Conservation (phyloP, 2,113 vertebrate species). For the Scophthalmus maximus region DNA sequence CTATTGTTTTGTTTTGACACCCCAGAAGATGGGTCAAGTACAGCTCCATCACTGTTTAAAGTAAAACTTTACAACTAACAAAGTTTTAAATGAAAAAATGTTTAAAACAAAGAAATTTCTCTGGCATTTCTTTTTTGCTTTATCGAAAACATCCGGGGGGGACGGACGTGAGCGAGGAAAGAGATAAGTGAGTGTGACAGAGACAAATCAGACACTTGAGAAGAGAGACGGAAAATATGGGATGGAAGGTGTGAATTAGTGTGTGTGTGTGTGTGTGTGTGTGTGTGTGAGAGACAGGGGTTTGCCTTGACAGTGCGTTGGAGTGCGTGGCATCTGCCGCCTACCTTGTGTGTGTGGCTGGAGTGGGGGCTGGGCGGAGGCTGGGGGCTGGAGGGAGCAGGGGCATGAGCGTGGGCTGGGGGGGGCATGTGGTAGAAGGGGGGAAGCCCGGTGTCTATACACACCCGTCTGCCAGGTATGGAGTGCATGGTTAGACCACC, state of each 20-base stretch:
- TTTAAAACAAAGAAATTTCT: too few species aligned
- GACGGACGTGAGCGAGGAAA: neutral
- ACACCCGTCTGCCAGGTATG: constrained; percentile 86
- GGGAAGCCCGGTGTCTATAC: constrained; percentile 80
- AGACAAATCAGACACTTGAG: neutral
- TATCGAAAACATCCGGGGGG: too few species aligned
- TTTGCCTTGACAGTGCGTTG: constrained; percentile 27
- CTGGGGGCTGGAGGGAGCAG: constrained; percentile 78
- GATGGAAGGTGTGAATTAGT: neutral
- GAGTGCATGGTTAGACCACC: constrained; percentile 77
- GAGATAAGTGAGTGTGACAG: neutral
- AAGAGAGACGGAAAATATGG: constrained; percentile 24
- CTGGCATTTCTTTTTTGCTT: too few species aligned
- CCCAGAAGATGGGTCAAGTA: too few species aligned
- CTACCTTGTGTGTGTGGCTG: constrained; percentile 83
- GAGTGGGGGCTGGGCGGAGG: constrained; percentile 78
- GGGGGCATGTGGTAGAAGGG: constrained; percentile 81
- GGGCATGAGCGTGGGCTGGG: constrained; percentile 74
- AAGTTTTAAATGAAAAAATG: too few species aligned
- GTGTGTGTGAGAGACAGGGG: constrained; percentile 26
- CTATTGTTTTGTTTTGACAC: too few species aligned
- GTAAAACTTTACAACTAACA: too few species aligned
- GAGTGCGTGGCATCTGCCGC: constrained; percentile 45
- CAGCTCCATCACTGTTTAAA: too few species aligned
- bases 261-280: neutral